These are phyloP conservation scores for Solenodon paradoxus DNA, from an alignment of 2,113 vertebrate species.

Conservation along the genomic window DNA sequence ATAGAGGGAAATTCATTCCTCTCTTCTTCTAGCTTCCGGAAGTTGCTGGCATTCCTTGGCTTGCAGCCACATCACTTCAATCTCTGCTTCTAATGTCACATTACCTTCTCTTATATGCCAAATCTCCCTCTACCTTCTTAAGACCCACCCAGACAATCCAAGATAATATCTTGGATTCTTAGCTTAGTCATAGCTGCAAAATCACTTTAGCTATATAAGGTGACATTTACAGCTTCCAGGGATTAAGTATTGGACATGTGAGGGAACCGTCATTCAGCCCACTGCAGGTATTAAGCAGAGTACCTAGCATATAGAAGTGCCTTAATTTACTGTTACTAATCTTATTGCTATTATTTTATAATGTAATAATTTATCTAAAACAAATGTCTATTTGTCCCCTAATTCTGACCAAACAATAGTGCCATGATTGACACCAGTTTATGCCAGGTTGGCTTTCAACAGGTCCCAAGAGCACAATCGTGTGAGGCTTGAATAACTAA, in stretches of 20 bases:
- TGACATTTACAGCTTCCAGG: neutral
- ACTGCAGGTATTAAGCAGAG: neutral
- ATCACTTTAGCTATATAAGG: neutral
- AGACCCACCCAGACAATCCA: neutral
- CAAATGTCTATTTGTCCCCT: neutral
- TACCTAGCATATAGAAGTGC: neutral
- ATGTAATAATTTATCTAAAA: neutral
- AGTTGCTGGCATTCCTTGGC: neutral
- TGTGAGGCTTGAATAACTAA: slow-evolving; percentile 40
- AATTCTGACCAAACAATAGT: neutral
- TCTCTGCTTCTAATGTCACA: neutral
- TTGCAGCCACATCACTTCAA: neutral
- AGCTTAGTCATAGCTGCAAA: neutral
- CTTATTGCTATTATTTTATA: neutral
- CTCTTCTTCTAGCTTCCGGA: neutral
- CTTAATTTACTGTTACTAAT: neutral
- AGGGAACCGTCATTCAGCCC: neutral
- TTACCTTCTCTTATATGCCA: neutral
- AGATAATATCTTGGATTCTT: neutral
- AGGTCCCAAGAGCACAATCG: slow-evolving; percentile 35
- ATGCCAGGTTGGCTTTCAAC: neutral
- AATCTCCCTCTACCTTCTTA: neutral
- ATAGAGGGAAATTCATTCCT: neutral
- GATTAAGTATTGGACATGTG: neutral
- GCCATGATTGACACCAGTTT: neutral